A percentile compares a stretch with the other conserved stretches of the same genome.
Evolutionary conservation across 2,797 vertebrate genomes (phyloP).

Genomic region (Manis crassicaudata): DNA sequence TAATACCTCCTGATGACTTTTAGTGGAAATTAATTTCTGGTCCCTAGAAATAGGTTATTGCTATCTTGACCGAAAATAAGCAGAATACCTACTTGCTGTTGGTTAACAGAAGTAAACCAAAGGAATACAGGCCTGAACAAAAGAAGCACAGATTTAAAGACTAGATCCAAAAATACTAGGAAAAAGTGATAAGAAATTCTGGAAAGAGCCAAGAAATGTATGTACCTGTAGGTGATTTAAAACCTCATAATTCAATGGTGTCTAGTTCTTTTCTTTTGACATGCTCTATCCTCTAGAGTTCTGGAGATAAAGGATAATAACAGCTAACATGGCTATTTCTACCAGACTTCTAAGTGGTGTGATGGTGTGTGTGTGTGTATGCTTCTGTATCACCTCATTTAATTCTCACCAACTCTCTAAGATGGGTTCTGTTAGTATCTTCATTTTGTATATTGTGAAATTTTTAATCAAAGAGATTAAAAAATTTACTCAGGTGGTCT

Average conservation of each 20-base stretch:
- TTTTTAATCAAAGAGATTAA: not conserved
- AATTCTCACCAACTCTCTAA: not conserved
- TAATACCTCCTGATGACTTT: constrained; percentile 21
- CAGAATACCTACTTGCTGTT: not conserved
- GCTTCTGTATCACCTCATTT: not conserved
- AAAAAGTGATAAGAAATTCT: not conserved
- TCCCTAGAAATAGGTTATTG: not conserved
- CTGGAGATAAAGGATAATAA: not conserved
- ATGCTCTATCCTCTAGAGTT: not conserved
- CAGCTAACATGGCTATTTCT: not conserved
- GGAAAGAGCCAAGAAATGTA: not conserved
- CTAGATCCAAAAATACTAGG: not conserved
- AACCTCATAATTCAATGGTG: not conserved
- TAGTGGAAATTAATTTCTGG: constrained; percentile 45
- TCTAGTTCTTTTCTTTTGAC: not conserved
- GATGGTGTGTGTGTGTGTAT: too few relatives aligned
- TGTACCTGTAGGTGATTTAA: not conserved
- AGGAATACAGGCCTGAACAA: not conserved
- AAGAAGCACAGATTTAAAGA: not conserved
- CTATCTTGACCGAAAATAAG: constrained; percentile 20
- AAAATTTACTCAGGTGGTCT: not conserved
- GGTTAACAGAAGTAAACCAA: not conserved
- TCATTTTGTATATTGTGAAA: not conserved
- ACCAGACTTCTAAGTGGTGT: not conserved
- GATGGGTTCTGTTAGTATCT: not conserved